A percentile compares a stretch with the other conserved stretches of the same genome.
phyloP scores from a whole-genome alignment of 2,797 vertebrate species.

The Agapornis canus region DNA sequence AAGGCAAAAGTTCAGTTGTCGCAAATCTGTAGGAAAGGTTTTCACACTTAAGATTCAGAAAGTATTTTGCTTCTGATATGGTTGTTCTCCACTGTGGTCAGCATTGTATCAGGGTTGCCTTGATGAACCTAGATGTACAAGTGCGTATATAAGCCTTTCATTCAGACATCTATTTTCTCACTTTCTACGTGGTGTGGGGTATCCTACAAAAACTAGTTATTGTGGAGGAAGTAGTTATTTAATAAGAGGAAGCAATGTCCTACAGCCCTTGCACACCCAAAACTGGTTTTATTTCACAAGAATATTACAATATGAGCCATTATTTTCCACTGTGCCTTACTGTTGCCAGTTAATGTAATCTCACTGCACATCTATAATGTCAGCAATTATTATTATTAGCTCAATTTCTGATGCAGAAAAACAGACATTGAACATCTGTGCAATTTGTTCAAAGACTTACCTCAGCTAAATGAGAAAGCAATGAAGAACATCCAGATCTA shows the following conservation, averaged over 20 bases:
- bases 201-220: background rate
- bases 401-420: slow-evolving; percentile 12
- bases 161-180: background rate
- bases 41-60: background rate
- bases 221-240: background rate
- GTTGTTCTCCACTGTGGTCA: background rate
- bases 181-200: accelerated
- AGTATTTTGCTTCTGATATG: background rate
- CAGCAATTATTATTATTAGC: slow-evolving; percentile 14
- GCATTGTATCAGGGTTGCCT: background rate
- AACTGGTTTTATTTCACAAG: background rate
- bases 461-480: slow-evolving; percentile 14
- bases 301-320: background rate
- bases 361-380: background rate
- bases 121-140: background rate
- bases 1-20: background rate
- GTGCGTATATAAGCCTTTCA: background rate
- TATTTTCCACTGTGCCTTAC: background rate
- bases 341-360: background rate
- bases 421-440: slow-evolving; percentile 29
- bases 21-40: background rate
- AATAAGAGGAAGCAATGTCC: background rate
- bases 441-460: slow-evolving; percentile 39
- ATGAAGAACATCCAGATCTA: slow-evolving; percentile 25
- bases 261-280: background rate